A percentile compares a stretch with the other conserved stretches of the same genome.
phyloP scores from a whole-genome alignment of 2,888 invertebrate genomes.

The Quadriops clusia region DNA sequence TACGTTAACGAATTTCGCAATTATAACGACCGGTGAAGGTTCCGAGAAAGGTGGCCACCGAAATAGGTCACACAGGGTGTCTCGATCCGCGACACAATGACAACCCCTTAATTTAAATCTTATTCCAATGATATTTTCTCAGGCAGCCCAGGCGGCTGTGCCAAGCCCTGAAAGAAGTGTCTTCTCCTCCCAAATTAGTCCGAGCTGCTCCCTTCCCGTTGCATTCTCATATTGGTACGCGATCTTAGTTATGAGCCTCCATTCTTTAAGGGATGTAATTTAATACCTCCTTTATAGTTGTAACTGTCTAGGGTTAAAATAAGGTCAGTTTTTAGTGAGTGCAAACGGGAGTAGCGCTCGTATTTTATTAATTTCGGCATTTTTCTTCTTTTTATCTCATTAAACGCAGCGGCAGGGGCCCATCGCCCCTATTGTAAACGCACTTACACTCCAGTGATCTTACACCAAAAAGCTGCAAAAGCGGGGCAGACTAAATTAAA shows the following conservation, averaged over 20 bases:
- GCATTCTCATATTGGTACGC: slow-evolving; percentile 25
- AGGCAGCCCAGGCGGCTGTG: slow-evolving; percentile 24
- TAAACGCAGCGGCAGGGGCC: no score
- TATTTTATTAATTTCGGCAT: no score
- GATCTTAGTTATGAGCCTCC: slow-evolving; percentile 31
- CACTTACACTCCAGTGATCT: no score
- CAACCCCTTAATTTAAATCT: slow-evolving; percentile 37
- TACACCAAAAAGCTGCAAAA: no score
- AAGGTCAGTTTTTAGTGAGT: slow-evolving; percentile 31
- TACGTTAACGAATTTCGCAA: slow-evolving; percentile 20
- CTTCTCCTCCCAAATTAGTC: slow-evolving; percentile 16
- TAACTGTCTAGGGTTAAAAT: slow-evolving; percentile 34
- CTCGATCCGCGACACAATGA: slow-evolving; percentile 30
- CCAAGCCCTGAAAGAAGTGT: slow-evolving; percentile 21
- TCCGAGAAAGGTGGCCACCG: slow-evolving; percentile 16
- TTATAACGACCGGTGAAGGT: slow-evolving; percentile 17
- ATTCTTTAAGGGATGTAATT: slow-evolving; percentile 33
- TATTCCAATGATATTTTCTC: slow-evolving; percentile 37
- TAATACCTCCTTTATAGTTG: slow-evolving; percentile 36
- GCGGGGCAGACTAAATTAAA: no score
- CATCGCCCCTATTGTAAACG: no score
- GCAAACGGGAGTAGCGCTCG: no score
- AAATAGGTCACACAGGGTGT: slow-evolving; percentile 28
- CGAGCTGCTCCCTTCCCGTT: slow-evolving; percentile 15
- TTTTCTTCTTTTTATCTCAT: slow-evolving; percentile 9